A percentile compares a stretch with the other conserved stretches of the same genome.
Conservation (phyloP, 2,888 invertebrate species). For the Tholera decimalis region DNA sequence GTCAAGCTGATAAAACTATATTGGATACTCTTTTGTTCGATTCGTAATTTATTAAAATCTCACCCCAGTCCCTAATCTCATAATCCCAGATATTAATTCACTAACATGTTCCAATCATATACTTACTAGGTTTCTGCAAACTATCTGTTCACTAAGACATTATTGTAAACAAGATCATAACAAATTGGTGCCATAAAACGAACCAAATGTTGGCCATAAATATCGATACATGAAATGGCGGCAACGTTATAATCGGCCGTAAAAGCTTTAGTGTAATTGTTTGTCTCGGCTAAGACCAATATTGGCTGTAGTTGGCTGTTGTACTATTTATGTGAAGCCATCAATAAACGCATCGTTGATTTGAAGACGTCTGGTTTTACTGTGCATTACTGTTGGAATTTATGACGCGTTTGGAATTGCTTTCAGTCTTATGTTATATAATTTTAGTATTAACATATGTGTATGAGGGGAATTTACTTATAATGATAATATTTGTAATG, state of each 20-base stretch:
- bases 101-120: conserved; percentile 12
- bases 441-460: too few relatives aligned
- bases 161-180: conserved; percentile 65
- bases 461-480: too few relatives aligned
- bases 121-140: conserved; percentile 25
- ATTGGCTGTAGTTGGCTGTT: conserved; percentile 48
- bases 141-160: conserved; percentile 34
- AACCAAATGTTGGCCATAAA: conserved; percentile 60
- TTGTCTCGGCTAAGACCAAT: conserved; percentile 51
- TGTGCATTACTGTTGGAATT: conserved; percentile 41
- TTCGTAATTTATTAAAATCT: too few relatives aligned
- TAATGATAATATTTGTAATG: too few relatives aligned
- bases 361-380: conserved; percentile 39
- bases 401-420: conserved; percentile 22
- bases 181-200: conserved; percentile 65
- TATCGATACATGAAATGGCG: conserved; percentile 60
- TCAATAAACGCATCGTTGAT: conserved; percentile 48
- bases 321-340: conserved; percentile 42
- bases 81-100: conserved; percentile 14
- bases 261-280: conserved; percentile 66
- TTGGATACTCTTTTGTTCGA: background rate
- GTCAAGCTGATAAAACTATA: background rate
- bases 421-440: conserved; percentile 14
- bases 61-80: background rate
- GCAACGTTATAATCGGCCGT: conserved; percentile 59